A percentile compares a stretch with the other conserved stretches of the same genome.
Evolutionary conservation across 2,113 vertebrate species (phyloP).

Genomic region (Collichthys lucidus): DNA sequence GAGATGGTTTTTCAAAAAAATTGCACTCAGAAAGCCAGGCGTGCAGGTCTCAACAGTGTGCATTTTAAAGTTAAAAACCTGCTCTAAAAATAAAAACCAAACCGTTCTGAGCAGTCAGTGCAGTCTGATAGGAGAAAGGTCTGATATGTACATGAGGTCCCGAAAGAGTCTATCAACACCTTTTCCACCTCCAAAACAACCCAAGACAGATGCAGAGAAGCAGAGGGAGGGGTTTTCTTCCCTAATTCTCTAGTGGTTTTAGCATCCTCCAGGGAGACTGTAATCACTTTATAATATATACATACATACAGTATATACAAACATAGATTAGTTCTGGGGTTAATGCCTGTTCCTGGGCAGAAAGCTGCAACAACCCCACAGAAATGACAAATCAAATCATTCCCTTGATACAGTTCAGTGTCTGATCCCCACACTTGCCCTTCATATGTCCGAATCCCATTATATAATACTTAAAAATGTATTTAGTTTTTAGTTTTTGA

Average conservation of each 20-base stretch:
- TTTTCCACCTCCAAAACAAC: conserved; percentile 17
- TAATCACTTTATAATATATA: conserved; percentile 64
- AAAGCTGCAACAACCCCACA: conserved; percentile 46
- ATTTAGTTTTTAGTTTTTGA: conserved; percentile 11
- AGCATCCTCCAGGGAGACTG: conserved; percentile 30
- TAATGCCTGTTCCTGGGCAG: conserved; percentile 35
- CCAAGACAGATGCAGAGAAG: conserved; percentile 7
- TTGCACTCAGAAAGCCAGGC: conserved; percentile 44
- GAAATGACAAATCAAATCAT: conserved; percentile 37
- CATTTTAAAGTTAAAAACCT: conserved; percentile 45
- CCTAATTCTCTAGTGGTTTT: conserved; percentile 35
- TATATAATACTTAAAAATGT: conserved; percentile 29
- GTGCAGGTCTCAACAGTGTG: conserved; percentile 51
- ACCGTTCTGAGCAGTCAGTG: conserved; percentile 42
- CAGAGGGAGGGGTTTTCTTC: neutral
- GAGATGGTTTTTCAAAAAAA: conserved; percentile 52
- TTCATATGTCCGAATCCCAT: conserved; percentile 20
- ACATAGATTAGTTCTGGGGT: conserved; percentile 31
- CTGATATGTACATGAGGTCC: conserved; percentile 63
- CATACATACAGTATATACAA: conserved; percentile 73
- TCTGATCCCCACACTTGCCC: conserved; percentile 3
- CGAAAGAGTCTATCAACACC: conserved; percentile 21
- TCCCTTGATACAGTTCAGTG: conserved; percentile 36
- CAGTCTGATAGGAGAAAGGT: conserved; percentile 34
- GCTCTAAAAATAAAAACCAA: conserved; percentile 20